phyloP scores from a whole-genome alignment of 2,113 vertebrate genomes.

The Sinocyclocheilus rhinocerous region DNA sequence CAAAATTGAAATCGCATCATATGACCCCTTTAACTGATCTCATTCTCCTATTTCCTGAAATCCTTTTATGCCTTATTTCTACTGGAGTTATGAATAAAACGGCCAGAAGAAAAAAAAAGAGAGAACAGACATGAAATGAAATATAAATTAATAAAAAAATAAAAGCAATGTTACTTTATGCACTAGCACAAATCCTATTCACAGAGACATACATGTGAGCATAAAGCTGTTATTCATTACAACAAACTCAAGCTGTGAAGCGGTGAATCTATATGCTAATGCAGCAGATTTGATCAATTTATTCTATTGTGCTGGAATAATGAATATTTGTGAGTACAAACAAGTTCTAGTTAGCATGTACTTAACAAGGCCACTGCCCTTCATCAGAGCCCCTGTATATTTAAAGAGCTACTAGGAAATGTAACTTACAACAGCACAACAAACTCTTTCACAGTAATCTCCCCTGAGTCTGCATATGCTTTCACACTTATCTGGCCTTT shows the following conservation, averaged over 20 bases:
- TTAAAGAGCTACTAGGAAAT: conserved; percentile 6
- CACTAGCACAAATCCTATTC: background rate
- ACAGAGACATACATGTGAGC: background rate
- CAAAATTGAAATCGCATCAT: too few species aligned
- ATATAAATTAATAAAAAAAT: background rate
- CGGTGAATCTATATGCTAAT: conserved; percentile 27
- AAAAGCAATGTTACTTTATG: background rate
- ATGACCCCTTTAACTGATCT: too few species aligned
- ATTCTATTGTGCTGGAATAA: conserved; percentile 18
- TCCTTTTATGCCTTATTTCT: too few species aligned
- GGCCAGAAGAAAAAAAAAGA: too few species aligned
- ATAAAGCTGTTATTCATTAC: background rate
- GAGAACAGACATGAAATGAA: too few species aligned
- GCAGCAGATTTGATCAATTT: background rate
- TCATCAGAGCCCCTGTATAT: conserved; percentile 5
- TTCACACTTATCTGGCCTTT: conserved; percentile 38
- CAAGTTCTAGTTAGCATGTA: conserved; percentile 25
- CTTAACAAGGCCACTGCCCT: conserved; percentile 8
- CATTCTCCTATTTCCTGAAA: too few species aligned
- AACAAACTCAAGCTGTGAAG: conserved; percentile 15
- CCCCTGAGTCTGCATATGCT: conserved; percentile 16
- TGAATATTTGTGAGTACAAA: background rate
- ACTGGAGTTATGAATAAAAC: background rate
- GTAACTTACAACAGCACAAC: background rate
- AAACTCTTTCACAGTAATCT: conserved; percentile 27